These are phyloP conservation scores for Manis crassicaudata DNA, from an alignment of 2,797 vertebrate species.

Conservation along the genomic window DNA sequence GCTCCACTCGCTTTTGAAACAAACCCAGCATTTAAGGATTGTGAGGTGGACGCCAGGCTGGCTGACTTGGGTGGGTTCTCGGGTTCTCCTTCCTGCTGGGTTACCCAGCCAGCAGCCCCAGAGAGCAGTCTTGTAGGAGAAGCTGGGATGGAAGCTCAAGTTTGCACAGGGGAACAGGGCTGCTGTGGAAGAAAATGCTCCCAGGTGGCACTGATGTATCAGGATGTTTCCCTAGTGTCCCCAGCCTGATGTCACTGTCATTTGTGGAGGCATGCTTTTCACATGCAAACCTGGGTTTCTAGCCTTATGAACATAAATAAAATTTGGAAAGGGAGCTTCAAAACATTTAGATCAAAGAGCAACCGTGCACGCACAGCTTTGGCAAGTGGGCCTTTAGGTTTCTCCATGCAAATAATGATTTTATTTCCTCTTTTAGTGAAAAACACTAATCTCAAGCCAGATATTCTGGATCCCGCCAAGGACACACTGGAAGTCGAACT, in stretches of 20 bases:
- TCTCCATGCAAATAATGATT: not conserved
- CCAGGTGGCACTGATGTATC: fast-evolving
- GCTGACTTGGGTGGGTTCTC: not conserved
- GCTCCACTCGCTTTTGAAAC: not conserved
- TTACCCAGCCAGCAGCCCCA: not conserved
- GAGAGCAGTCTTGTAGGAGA: not conserved
- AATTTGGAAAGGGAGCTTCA: not conserved
- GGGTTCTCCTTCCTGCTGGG: not conserved
- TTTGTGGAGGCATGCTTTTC: not conserved
- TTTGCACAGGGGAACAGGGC: not conserved
- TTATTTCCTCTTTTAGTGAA: conserved; percentile 80
- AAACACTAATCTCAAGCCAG: conserved; percentile 80
- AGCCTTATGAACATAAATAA: not conserved
- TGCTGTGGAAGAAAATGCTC: not conserved
- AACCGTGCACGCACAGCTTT: fast-evolving
- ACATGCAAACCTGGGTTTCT: not conserved
- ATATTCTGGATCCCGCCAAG: conserved; percentile 81
- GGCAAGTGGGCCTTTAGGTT: not conserved
- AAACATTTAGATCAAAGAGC: not conserved
- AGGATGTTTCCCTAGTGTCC: not conserved
- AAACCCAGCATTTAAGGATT: not conserved
- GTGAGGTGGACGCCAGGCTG: not conserved
- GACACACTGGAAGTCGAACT: conserved; percentile 83
- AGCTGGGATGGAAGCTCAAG: not conserved
- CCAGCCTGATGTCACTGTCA: too few species aligned